These are phyloP conservation scores for Bombus pascuorum DNA, from an alignment of 1,140 invertebrate species.

Conservation along the genomic window DNA sequence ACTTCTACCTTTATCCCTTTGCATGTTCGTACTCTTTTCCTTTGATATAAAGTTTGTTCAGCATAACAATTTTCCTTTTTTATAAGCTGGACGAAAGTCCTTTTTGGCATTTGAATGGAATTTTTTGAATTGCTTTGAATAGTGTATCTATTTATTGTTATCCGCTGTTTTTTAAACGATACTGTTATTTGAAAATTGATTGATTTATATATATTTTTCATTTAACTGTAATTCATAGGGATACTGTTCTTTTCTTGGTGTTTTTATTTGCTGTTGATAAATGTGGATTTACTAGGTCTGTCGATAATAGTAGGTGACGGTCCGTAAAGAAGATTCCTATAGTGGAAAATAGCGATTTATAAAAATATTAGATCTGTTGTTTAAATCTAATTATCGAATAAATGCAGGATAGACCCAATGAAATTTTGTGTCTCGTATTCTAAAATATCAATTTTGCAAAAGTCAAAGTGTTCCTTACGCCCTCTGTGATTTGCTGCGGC, in stretches of 20 bases:
- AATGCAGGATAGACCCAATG: too few species aligned
- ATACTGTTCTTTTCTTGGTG: background rate
- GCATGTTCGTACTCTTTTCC: background rate
- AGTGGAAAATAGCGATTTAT: background rate
- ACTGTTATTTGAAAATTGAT: background rate
- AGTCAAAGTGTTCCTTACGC: too few species aligned
- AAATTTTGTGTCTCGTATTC: too few species aligned
- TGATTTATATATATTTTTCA: background rate
- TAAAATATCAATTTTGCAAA: too few species aligned
- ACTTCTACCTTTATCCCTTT: background rate
- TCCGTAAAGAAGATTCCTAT: constrained; percentile 30
- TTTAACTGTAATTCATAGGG: background rate
- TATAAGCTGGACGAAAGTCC: too few species aligned
- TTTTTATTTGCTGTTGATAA: background rate
- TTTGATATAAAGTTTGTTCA: background rate
- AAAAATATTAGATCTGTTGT: background rate
- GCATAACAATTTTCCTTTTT: background rate
- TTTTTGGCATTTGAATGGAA: background rate
- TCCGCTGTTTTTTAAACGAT: background rate
- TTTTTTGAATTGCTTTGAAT: background rate
- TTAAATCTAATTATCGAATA: too few species aligned
- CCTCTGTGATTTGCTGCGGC: too few species aligned
- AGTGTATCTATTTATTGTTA: background rate
- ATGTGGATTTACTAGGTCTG: background rate
- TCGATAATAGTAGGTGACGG: constrained; percentile 24